These are phyloP conservation scores for Zeugodacus cucurbitae DNA, from an alignment of 1,140 invertebrate species.

Conservation along the genomic window DNA sequence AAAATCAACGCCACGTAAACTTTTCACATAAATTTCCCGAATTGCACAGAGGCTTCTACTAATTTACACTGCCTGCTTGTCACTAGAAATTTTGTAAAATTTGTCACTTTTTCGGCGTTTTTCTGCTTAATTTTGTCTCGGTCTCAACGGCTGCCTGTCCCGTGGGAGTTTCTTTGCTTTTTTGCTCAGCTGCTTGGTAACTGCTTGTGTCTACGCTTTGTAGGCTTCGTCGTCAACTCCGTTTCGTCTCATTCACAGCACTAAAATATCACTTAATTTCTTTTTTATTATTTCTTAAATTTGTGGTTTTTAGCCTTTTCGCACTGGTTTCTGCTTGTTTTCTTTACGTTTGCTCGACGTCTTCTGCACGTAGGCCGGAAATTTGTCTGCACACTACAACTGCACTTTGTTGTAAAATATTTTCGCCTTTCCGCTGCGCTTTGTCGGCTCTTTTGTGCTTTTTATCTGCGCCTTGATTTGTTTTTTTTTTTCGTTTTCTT, in stretches of 20 bases:
- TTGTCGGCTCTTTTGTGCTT: background rate
- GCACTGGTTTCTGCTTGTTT: background rate
- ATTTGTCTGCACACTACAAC: background rate
- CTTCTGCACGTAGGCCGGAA: background rate
- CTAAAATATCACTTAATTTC: conserved; percentile 26
- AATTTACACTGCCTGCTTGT: background rate
- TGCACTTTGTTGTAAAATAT: conserved; percentile 3
- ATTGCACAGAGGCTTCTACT: background rate
- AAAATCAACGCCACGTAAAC: background rate
- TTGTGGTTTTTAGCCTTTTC: conserved; percentile 12
- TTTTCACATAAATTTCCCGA: background rate
- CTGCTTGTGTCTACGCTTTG: background rate
- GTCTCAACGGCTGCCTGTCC: background rate
- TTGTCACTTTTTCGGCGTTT: background rate
- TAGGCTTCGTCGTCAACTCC: conserved; percentile 21
- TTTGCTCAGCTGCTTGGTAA: background rate
- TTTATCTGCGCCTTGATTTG: background rate
- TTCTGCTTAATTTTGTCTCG: background rate
- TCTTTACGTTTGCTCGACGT: background rate
- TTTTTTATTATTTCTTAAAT: background rate
- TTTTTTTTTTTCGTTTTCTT: background rate
- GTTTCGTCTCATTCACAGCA: conserved; percentile 1
- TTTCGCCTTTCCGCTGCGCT: background rate
- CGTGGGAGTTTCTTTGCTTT: conserved; percentile 1
- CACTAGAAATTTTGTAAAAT: background rate